Evolutionary conservation across 2,797 vertebrate species (phyloP).

Genomic region (Echiichthys vipera): DNA sequence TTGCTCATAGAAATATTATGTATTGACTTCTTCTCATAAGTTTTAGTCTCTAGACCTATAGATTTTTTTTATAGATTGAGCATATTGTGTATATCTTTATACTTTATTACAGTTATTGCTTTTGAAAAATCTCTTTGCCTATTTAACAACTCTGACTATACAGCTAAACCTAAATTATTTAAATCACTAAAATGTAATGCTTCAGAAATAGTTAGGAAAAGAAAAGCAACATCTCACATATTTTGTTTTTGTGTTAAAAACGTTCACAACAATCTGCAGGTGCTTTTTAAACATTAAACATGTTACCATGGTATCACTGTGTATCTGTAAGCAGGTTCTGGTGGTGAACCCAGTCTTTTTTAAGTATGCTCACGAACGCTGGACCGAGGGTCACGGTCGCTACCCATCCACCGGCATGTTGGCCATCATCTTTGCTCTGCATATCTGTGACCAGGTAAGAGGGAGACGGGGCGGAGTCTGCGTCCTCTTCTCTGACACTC

Average conservation of each 20-base stretch:
- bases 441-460: constrained; percentile 85
- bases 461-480: neutral
- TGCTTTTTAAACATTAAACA: neutral
- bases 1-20: neutral
- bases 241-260: too few species aligned
- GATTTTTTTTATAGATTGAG: too few species aligned
- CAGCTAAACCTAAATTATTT: neutral
- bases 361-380: constrained; percentile 86
- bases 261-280: neutral
- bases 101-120: neutral
- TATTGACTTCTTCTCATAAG: neutral
- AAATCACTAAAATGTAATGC: neutral
- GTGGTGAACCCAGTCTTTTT: constrained; percentile 87
- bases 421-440: constrained; percentile 86
- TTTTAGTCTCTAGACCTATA: too few species aligned
- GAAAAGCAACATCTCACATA: neutral
- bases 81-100: too few species aligned
- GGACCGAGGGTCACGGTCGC: constrained; percentile 79
- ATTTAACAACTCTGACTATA: neutral
- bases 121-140: neutral
- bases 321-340: constrained; percentile 74
- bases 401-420: constrained; percentile 88
- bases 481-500: neutral
- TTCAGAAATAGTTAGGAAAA: neutral
- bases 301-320: neutral